Evolutionary conservation across 2,113 vertebrate species (phyloP).

Genomic region (Zingel zingel): DNA sequence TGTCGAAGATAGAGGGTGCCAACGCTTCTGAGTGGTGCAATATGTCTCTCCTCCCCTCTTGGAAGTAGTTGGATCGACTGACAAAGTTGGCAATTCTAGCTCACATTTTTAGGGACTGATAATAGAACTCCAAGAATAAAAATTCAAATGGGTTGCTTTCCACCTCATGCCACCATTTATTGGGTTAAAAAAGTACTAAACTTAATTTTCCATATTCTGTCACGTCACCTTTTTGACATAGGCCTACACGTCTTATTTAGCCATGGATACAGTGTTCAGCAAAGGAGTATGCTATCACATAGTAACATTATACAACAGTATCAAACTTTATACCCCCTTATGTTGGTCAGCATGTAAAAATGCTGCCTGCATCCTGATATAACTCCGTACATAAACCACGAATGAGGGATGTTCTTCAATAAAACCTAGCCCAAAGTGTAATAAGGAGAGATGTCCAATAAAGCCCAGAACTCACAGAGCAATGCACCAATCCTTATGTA

Average conservation of each 20-base stretch:
- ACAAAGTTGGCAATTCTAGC: constrained; percentile 6
- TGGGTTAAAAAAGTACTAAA: background rate
- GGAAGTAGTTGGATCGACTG: constrained; percentile 11
- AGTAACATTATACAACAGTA: constrained; percentile 9
- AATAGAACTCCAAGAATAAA: constrained; percentile 14
- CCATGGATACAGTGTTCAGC: background rate
- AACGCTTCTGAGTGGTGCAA: constrained; percentile 1
- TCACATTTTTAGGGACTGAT: constrained; percentile 5
- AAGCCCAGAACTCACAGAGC: constrained; percentile 24
- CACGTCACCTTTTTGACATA: background rate
- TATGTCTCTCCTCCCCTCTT: constrained; percentile 1
- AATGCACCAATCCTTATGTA: constrained; percentile 11
- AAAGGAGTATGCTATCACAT: background rate
- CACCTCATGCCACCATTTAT: background rate
- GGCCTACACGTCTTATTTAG: background rate
- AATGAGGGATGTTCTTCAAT: constrained; percentile 24
- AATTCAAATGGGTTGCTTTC: background rate
- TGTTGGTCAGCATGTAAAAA: constrained; percentile 29
- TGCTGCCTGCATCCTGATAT: constrained; percentile 12
- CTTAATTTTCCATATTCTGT: background rate
- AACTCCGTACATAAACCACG: constrained; percentile 18
- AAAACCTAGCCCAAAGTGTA: constrained; percentile 18
- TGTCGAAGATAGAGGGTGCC: background rate
- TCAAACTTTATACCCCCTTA: constrained; percentile 17
- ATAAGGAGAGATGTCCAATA: constrained; percentile 39